phyloP scores from a whole-genome alignment of 2,797 vertebrate genomes.

The Acanthurus leucopareius region DNA sequence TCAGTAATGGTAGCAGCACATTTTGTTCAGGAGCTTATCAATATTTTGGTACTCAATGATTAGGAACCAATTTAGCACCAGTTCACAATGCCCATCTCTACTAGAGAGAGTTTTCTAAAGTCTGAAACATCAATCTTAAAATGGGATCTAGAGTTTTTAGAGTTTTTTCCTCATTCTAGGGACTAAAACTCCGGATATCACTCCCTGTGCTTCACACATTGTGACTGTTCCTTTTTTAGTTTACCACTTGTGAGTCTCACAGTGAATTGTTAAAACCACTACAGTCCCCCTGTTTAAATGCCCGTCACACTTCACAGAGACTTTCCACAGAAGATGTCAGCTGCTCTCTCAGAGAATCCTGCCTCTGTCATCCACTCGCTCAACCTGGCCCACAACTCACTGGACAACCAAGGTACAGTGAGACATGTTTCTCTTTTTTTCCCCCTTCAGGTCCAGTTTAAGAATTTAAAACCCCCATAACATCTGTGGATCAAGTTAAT shows the following conservation, averaged over 20 bases:
- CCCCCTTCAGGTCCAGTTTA: not conserved
- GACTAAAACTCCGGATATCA: not conserved
- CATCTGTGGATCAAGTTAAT: not conserved
- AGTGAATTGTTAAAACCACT: too few species aligned
- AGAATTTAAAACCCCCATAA: not conserved
- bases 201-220: not conserved
- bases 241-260: not conserved
- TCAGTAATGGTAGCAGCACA: too few species aligned
- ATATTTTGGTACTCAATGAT: too few species aligned
- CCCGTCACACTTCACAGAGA: constrained; percentile 81
- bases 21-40: too few species aligned
- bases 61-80: too few species aligned
- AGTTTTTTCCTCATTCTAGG: not conserved
- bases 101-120: not conserved
- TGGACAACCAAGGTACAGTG: constrained; percentile 92
- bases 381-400: constrained; percentile 92
- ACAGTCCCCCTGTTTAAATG: too few species aligned
- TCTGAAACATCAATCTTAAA: not conserved
- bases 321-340: constrained; percentile 93
- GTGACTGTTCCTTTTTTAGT: not conserved
- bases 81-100: too few species aligned
- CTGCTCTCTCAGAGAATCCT: constrained; percentile 92
- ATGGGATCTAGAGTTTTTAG: not conserved
- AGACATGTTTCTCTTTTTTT: not conserved
- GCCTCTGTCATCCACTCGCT: constrained; percentile 91